phyloP scores from a whole-genome alignment of 1,140 invertebrate genomes.

The Drosophila yakuba region DNA sequence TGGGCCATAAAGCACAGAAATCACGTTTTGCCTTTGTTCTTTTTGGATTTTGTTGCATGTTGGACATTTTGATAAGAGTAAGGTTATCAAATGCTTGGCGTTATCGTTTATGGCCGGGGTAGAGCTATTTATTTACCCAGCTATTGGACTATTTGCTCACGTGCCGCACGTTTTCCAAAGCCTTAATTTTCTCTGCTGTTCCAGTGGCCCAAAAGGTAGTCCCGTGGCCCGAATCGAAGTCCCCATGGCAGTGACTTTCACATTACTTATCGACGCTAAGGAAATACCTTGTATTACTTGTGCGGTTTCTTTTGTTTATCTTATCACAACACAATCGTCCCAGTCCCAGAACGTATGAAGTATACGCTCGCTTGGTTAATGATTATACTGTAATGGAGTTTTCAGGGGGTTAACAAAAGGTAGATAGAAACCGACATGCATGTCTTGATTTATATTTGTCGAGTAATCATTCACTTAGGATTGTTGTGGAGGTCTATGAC shows the following conservation, averaged over 20 bases:
- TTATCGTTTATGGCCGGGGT: constrained; percentile 47
- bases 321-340: constrained; percentile 31
- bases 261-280: constrained; percentile 27
- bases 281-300: constrained; percentile 12
- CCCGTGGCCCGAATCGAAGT: constrained; percentile 24
- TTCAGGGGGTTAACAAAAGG: constrained; percentile 27
- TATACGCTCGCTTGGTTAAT: constrained; percentile 29
- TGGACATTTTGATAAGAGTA: constrained; percentile 48
- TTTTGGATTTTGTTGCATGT: constrained; percentile 50
- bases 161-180: constrained; percentile 61
- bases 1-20: constrained; percentile 28
- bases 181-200: constrained; percentile 5
- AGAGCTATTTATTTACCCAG: constrained; percentile 45
- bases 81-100: constrained; percentile 37
- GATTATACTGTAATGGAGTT: constrained; percentile 51
- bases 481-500: neutral
- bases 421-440: constrained; percentile 3
- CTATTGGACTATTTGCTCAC: constrained; percentile 39
- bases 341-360: constrained; percentile 31
- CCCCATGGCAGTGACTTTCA: constrained; percentile 43
- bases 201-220: constrained; percentile 18
- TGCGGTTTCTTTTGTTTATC: constrained; percentile 44
- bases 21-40: constrained; percentile 45
- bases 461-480: constrained; percentile 12
- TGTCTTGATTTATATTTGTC: constrained; percentile 34